phyloP scores from a whole-genome alignment of 2,113 vertebrate species.

The Ctenomys sociabilis region DNA sequence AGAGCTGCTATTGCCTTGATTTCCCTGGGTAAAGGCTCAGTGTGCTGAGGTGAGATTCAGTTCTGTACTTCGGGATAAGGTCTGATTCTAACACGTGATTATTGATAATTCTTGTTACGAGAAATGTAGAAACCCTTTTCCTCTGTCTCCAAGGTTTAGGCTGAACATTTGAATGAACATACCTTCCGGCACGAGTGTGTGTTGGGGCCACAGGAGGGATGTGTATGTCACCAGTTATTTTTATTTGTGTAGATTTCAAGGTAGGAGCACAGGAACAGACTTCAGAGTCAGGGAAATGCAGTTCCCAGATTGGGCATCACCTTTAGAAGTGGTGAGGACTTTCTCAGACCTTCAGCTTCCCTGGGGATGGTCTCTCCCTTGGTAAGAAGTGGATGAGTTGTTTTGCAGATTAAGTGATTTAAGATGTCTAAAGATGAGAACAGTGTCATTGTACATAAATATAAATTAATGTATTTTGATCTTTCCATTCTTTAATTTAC shows the following conservation, averaged over 20 bases:
- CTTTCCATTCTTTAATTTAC: conserved; percentile 17
- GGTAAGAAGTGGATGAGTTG: not conserved
- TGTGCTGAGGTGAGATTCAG: not conserved
- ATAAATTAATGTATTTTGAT: not conserved
- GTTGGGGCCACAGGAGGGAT: not conserved
- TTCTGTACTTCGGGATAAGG: not conserved
- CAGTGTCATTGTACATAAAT: not conserved
- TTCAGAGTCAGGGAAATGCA: not conserved
- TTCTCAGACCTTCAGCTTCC: not conserved
- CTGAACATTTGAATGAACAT: not conserved
- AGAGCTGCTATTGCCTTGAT: not conserved
- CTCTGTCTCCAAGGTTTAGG: not conserved
- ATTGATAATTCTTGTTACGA: not conserved
- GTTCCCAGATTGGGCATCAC: not conserved
- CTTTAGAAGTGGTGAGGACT: not conserved
- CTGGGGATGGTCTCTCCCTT: not conserved
- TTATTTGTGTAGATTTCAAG: not conserved
- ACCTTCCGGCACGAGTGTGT: not conserved
- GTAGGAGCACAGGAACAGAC: not conserved
- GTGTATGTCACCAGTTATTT: not conserved
- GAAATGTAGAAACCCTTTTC: not conserved
- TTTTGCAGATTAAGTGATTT: not conserved
- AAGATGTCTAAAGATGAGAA: not conserved
- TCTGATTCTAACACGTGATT: not conserved
- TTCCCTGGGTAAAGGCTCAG: not conserved